phyloP scores from a whole-genome alignment of 1,140 invertebrate genomes.

The Acyrthosiphon pisum region DNA sequence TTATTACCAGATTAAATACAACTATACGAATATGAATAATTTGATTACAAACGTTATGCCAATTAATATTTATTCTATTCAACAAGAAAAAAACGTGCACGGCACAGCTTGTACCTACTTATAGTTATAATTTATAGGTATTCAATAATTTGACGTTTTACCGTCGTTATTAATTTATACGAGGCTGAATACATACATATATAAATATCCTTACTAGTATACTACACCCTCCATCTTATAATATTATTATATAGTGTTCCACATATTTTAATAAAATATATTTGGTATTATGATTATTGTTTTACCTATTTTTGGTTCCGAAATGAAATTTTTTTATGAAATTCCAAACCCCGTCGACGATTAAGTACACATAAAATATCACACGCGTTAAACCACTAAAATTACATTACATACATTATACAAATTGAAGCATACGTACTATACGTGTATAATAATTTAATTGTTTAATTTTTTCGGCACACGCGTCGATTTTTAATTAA shows the following conservation, averaged over 20 bases:
- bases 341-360: neutral
- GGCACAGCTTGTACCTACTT: no score
- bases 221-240: neutral
- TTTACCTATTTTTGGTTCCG: neutral
- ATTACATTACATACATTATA: neutral
- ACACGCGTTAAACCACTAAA: neutral
- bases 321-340: neutral
- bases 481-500: neutral
- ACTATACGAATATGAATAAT: no score
- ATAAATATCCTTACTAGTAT: no score
- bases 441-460: neutral
- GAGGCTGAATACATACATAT: no score
- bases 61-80: no score
- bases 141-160: no score
- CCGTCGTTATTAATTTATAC: no score
- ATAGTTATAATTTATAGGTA: no score
- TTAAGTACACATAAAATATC: neutral
- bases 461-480: neutral
- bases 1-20: no score
- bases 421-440: no score
- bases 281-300: neutral
- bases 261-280: neutral
- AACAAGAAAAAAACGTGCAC: no score
- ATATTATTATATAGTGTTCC: neutral
- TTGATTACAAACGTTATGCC: no score